A percentile compares a stretch with the other conserved stretches of the same genome.
phyloP scores from a whole-genome alignment of 92 coral and sea anemone genomes.

The Bergia puertoricense region DNA sequence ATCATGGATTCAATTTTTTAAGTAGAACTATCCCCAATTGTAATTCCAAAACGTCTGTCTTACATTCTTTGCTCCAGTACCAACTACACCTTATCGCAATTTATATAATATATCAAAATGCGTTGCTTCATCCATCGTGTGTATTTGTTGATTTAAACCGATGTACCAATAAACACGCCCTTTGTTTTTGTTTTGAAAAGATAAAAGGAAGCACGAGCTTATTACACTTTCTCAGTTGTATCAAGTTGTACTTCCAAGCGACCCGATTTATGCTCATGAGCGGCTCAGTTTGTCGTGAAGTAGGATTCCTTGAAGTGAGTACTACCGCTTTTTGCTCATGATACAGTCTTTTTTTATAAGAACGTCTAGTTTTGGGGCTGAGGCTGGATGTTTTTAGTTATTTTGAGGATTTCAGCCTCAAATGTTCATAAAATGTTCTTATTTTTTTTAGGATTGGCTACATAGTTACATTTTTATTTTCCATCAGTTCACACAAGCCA shows the following conservation, averaged over 20 bases:
- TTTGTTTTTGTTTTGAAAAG: constrained; percentile 1
- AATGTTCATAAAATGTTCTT: too few relatives aligned
- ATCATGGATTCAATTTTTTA: too few relatives aligned
- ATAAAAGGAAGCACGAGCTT: background rate
- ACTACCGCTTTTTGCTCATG: background rate
- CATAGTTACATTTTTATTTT: too few relatives aligned
- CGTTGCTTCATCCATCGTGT: background rate
- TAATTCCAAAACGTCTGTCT: too few relatives aligned
- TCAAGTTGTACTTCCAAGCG: background rate
- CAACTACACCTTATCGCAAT: too few relatives aligned
- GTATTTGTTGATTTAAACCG: background rate
- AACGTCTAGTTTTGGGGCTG: too few relatives aligned
- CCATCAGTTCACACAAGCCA: too few relatives aligned
- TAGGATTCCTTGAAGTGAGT: background rate
- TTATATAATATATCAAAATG: background rate
- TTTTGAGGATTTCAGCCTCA: too few relatives aligned
- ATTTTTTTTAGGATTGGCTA: too few relatives aligned
- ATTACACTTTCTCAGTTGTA: constrained; percentile 9
- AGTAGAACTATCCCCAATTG: too few relatives aligned
- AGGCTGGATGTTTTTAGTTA: too few relatives aligned
- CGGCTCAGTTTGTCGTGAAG: background rate
- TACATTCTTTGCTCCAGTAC: background rate
- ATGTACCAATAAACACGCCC: constrained; percentile 2
- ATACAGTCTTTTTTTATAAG: too few relatives aligned
- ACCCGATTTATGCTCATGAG: background rate